Evolutionary conservation across 2,888 invertebrate genomes (phyloP).

Genomic region (Nemotelus pantherinus): DNA sequence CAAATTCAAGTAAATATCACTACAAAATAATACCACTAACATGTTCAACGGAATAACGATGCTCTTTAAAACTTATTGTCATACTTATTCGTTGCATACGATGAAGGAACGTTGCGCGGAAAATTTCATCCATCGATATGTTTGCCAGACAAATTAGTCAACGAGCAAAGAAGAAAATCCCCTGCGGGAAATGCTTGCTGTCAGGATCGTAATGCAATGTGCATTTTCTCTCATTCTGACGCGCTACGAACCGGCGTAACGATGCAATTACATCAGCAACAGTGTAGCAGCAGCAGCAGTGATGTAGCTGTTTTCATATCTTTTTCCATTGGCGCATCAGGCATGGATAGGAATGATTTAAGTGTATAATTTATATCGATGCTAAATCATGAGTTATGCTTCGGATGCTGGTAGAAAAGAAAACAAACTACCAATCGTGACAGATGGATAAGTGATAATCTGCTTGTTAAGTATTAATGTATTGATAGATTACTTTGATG

Average conservation of each 20-base stretch:
- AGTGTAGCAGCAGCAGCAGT: background rate
- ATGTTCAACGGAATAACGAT: too few relatives aligned
- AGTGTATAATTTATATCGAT: slow-evolving; percentile 48
- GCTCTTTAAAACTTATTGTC: background rate
- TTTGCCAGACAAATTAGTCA: slow-evolving; percentile 41
- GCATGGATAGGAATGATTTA: slow-evolving; percentile 46
- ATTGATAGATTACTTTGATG: too few relatives aligned
- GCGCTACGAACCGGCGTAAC: background rate
- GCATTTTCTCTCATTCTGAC: slow-evolving; percentile 20
- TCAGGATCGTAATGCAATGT: slow-evolving; percentile 13
- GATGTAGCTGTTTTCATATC: slow-evolving; percentile 13
- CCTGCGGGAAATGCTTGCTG: slow-evolving; percentile 10
- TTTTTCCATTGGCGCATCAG: slow-evolving; percentile 25
- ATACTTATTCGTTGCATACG: background rate
- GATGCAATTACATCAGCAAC: slow-evolving; percentile 22
- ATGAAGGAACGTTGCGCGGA: background rate
- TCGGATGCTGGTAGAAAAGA: slow-evolving; percentile 6
- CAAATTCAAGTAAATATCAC: too few relatives aligned
- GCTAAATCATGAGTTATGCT: slow-evolving; percentile 48
- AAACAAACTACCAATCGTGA: slow-evolving; percentile 29
- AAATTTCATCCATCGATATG: slow-evolving; percentile 20
- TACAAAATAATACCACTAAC: too few relatives aligned
- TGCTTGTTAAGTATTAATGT: slow-evolving; percentile 42
- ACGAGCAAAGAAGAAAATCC: slow-evolving; percentile 25
- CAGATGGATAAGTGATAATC: slow-evolving; percentile 42